Base-by-base conservation (phyloP, 2,797 vertebrate species). In the Platalea minor region DNA sequence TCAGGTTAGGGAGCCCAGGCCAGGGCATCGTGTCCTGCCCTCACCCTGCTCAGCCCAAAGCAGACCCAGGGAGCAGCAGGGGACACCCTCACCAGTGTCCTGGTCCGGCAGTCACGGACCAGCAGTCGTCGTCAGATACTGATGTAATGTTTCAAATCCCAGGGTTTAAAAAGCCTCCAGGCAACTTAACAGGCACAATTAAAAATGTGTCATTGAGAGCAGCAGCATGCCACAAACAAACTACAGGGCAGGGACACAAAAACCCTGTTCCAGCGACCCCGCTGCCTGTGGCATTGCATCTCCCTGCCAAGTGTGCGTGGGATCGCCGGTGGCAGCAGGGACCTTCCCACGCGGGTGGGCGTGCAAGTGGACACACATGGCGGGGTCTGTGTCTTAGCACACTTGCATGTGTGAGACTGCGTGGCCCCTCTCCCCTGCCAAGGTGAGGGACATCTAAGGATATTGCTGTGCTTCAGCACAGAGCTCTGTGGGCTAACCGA, bases 361-460 rank as follows among this genome's bases (percentile, higher is more conserved):
- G 53, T 31, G 77, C 31, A 4, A 53, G 24, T 2, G 39, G 50
- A 12, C 63, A 41, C 1, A 0, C 2, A 0, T 1, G 9, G n/a
- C 23, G 33, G 35, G 3, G 10, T 41, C 64, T 11, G 64, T 35
- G 33, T 7, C 48, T n/a, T 5, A 6, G 35, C 64, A 57, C 56
- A 3, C 28, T 11, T 16, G 35, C 19, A 1, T 2, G 26, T 9
- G 24, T 18, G 80, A 57, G 53, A 11, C 59, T 8, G 37, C 4
- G 1, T 11, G 73, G n/a, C 74, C 87, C 67, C 72, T 65, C 21
- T 91, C 11, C 74, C 6, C 0, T 5, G 65, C 25, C 65, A n/a
- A 80, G 94, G 94, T 90, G 90, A 94, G 90, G 88, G 94, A 94
- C 88, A 79, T 57, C 60, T 69, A 2, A 90, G 93, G 91, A 61